phyloP scores from a whole-genome alignment of 2,888 invertebrate species.

The Branchipolynoe longqiensis region DNA sequence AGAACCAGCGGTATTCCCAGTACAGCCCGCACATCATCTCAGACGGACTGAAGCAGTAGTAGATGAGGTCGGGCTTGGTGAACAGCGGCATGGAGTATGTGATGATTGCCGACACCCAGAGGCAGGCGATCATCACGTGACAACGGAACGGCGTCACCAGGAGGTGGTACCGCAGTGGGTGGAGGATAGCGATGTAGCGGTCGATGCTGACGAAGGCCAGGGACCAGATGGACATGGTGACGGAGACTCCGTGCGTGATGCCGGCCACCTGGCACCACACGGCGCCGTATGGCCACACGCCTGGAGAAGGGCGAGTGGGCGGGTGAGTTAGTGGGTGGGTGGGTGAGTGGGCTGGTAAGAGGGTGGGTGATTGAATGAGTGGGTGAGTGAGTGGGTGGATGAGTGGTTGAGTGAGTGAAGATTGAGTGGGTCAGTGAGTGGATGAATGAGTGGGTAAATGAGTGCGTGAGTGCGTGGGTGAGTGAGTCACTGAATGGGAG shows the following conservation, averaged over 20 bases:
- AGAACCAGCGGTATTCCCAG: conserved; percentile 62
- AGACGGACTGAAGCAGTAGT: conserved; percentile 59
- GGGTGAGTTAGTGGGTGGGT: too few species aligned
- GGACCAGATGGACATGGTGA: conserved; percentile 71
- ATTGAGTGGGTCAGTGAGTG: too few species aligned
- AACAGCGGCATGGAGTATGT: conserved; percentile 67
- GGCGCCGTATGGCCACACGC: conserved; percentile 69
- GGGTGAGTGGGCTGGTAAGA: too few species aligned
- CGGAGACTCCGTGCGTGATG: conserved; percentile 68
- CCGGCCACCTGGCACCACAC: conserved; percentile 70
- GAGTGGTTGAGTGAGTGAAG: too few species aligned
- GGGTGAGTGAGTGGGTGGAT: too few species aligned
- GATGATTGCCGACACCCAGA: conserved; percentile 63
- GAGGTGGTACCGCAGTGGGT: conserved; percentile 67
- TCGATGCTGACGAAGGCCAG: conserved; percentile 69
- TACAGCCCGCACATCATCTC: conserved; percentile 64
- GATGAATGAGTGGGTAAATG: too few species aligned
- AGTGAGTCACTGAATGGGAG: too few species aligned
- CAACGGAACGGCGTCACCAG: conserved; percentile 48
- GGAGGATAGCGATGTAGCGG: conserved; percentile 68
- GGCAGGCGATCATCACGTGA: neutral
- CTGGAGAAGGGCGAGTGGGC: too few species aligned
- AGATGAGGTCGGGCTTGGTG: conserved; percentile 62
- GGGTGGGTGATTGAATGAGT: too few species aligned
- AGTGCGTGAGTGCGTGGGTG: too few species aligned